Evolutionary conservation across 2,888 invertebrate species (phyloP).

Genomic region (Therioaphis trifolii): DNA sequence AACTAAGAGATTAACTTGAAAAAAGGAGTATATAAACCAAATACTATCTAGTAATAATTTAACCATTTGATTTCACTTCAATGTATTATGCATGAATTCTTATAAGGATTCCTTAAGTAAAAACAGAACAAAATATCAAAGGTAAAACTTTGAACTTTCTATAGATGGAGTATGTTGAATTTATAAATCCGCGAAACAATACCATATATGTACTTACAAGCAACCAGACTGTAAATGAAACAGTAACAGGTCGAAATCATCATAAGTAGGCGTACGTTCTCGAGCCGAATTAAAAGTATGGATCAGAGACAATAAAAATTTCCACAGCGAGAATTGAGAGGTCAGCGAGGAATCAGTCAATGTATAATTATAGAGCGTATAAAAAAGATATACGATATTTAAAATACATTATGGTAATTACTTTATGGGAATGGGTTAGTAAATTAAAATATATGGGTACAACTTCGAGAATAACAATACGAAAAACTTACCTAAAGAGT

Average conservation of each 20-base stretch:
- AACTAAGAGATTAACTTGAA: background rate
- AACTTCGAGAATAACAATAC: background rate
- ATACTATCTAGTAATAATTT: background rate
- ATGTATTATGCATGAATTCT: constrained; percentile 4
- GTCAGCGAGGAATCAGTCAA: background rate
- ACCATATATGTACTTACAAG: constrained; percentile 55
- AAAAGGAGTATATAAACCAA: background rate
- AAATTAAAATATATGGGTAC: background rate
- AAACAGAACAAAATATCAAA: background rate
- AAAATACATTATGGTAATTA: background rate
- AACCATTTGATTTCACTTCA: background rate
- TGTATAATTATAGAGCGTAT: background rate
- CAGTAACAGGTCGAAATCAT: background rate
- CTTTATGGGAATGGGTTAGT: too few species aligned
- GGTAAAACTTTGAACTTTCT: constrained; percentile 22
- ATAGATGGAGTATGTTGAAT: background rate
- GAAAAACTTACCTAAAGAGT: background rate
- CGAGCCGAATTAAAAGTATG: background rate
- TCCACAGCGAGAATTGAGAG: background rate
- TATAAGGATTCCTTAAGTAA: background rate
- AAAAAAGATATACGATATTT: background rate
- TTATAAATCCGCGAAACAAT: constrained; percentile 14
- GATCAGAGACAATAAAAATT: background rate
- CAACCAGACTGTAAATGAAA: background rate
- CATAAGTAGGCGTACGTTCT: background rate